These are phyloP conservation scores for Sebastes elongatus DNA, from an alignment of 2,797 vertebrate genomes.

Conservation along the genomic window DNA sequence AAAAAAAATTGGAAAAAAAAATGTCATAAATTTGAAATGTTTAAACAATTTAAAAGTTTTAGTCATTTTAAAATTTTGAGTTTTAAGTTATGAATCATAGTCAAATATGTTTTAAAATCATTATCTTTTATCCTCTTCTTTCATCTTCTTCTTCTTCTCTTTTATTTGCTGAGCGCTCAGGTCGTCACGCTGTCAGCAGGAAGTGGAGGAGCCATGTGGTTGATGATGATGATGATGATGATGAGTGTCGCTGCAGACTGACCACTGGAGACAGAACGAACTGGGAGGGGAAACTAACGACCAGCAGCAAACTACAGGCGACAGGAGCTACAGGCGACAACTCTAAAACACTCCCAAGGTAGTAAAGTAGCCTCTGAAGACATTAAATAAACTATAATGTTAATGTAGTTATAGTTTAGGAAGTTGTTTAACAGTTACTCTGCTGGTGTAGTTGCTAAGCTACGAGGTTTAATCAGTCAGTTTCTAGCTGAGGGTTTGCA, in stretches of 20 bases:
- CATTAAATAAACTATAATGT: background rate
- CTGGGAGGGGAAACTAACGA: slow-evolving; percentile 47
- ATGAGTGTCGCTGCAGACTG: background rate
- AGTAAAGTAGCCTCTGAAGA: background rate
- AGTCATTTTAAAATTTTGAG: too few relatives aligned
- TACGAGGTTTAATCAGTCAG: background rate
- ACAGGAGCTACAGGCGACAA: slow-evolving; percentile 34
- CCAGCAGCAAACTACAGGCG: background rate
- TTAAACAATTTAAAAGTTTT: too few relatives aligned
- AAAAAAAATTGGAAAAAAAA: too few relatives aligned
- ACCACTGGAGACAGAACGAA: background rate
- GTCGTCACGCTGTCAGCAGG: slow-evolving; percentile 39
- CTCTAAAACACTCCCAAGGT: slow-evolving; percentile 16
- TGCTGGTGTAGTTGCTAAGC: rapidly evolving
- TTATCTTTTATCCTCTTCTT: too few relatives aligned
- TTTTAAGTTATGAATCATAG: too few relatives aligned
- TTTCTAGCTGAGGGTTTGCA: background rate
- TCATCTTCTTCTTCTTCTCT: too few relatives aligned
- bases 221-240: background rate
- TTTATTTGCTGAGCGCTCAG: background rate
- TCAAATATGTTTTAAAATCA: too few relatives aligned
- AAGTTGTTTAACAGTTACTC: background rate
- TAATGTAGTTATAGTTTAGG: rapidly evolving
- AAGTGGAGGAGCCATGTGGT: slow-evolving; percentile 33
- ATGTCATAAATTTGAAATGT: too few relatives aligned